Conservation (phyloP, 2,797 vertebrate species). For the Sebastes trivittatus region DNA sequence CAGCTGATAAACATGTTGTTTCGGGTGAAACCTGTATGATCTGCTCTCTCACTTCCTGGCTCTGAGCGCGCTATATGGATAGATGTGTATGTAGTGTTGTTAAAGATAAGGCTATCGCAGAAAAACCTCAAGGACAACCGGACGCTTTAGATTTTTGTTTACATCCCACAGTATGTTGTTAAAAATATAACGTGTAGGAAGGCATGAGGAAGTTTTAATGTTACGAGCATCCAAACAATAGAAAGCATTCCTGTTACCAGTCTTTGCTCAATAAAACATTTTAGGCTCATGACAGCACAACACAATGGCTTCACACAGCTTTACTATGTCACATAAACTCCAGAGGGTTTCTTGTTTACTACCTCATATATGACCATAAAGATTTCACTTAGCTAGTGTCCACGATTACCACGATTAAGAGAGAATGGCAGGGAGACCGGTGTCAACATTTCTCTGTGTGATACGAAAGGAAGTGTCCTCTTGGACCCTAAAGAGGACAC, state of each 20-base stretch:
- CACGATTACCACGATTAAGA: neutral
- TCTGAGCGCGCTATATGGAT: neutral
- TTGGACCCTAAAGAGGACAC: conserved; percentile 35
- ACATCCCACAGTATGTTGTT: conserved; percentile 29
- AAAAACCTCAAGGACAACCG: conserved; percentile 53
- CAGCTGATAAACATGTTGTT: conserved; percentile 61
- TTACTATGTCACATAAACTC: conserved; percentile 66
- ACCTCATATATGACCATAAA: conserved; percentile 54
- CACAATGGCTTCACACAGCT: conserved; percentile 50
- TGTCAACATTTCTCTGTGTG: conserved; percentile 10
- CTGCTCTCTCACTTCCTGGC: conserved; percentile 53
- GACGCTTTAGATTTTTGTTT: conserved; percentile 40
- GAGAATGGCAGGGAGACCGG: neutral
- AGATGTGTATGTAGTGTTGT: conserved; percentile 9
- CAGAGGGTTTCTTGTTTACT: conserved; percentile 60
- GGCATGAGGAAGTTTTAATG: conserved; percentile 28
- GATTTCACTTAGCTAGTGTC: conserved; percentile 23
- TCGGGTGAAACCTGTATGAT: conserved; percentile 49
- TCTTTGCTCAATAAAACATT: conserved; percentile 35
- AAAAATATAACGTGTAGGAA: conserved; percentile 27
- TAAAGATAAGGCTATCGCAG: conserved; percentile 28
- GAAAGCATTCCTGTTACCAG: conserved; percentile 45
- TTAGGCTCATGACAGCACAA: conserved; percentile 11
- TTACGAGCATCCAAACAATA: conserved; percentile 39
- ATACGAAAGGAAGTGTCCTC: conserved; percentile 45